These are phyloP conservation scores for Ploceus nigricollis DNA, from an alignment of 2,113 vertebrate species.

Conservation along the genomic window DNA sequence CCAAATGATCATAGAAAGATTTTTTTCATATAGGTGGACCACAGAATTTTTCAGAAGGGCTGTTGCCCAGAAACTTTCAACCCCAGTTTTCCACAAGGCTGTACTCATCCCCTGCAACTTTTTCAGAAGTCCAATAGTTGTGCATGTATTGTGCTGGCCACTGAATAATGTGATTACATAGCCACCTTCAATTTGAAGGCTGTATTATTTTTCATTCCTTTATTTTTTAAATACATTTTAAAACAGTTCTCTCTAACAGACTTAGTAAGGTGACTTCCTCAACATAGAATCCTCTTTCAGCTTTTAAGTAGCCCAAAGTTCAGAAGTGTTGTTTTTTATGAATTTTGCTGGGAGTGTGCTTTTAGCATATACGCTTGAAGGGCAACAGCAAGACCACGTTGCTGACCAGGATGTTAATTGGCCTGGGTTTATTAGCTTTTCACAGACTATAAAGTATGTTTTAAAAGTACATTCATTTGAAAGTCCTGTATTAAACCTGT, in stretches of 20 bases:
- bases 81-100: background rate
- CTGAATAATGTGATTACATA: background rate
- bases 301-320: background rate
- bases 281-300: background rate
- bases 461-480: background rate
- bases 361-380: background rate
- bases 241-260: background rate
- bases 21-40: background rate
- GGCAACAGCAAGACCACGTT: accelerated
- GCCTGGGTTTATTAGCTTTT: background rate
- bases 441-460: background rate
- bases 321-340: background rate
- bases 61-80: background rate
- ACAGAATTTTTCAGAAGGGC: background rate
- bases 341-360: background rate
- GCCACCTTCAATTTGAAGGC: background rate
- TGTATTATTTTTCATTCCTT: background rate
- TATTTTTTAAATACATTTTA: background rate
- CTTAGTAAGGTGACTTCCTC: background rate
- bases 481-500: constrained; percentile 7
- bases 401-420: background rate
- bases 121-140: background rate
- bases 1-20: background rate
- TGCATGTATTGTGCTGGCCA: background rate
- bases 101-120: background rate